Evolutionary conservation across 2,797 vertebrate genomes (phyloP), one percentile per base, ranked within the genome.

Genomic region (Limnodromus scolopaceus): DNA sequence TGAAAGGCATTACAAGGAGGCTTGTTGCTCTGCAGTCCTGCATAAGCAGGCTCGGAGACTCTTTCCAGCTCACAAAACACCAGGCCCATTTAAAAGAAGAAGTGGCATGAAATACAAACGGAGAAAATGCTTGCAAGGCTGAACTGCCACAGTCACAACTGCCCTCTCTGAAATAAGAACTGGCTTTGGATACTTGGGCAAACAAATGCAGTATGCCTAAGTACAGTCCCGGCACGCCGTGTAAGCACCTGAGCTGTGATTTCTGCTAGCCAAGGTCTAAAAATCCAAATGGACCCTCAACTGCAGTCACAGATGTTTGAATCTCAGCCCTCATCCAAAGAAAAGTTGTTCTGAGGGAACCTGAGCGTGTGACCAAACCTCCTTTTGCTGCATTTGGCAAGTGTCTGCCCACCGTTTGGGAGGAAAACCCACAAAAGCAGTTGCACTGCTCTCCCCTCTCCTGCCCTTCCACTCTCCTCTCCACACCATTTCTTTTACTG

Each of bases 1-100:
- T 93, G 86, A 93, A 96, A 97, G 86, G 54, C 86, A 87, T 87
- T 85, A 71, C 86, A 92, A 89, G 86, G 75, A 84, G 92, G 46
- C 45, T 91, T 90, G 91, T 54, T 90, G 74, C 92, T 91, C 87
- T 79, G 84, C 43, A 68, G 66, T 64, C 84, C 78, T 72, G 89
- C 45, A 3, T 54, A 95, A 84, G 90, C 71, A 74, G 92, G 70
- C 85, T 88, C 10, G 1, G 41, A 75, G 84, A 65, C 30, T 80
- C 87, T 93, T 96, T 53, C 76, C 92, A 96, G 90, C 84, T 96
- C 93, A 95, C 90, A 87, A 94, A 97, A 78, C 94, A 96, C 81
- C 57, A 68, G 68, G 60, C 60, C 68, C 69, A 63, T 87, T 87
- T 57, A 76, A 71, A 94, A 94, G 90, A 79, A 87, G 13, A 57